These are phyloP conservation scores for Trochalopteron elliotii DNA, from an alignment of 2,113 vertebrate species.

Conservation along the genomic window DNA sequence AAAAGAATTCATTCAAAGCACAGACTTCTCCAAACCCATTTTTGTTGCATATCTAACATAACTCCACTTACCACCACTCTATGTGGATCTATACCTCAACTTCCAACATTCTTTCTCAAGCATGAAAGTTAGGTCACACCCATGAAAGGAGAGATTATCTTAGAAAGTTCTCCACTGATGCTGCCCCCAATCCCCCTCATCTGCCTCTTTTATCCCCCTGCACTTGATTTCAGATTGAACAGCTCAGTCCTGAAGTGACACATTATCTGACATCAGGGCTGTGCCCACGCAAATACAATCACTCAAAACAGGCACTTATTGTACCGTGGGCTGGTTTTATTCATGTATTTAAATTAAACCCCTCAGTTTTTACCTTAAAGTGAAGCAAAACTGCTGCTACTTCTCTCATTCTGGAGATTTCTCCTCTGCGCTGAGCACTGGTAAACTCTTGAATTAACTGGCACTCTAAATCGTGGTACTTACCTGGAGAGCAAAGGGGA, in stretches of 20 bases:
- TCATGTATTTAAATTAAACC: not conserved
- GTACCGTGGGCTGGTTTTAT: accelerated
- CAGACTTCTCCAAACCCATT: not conserved
- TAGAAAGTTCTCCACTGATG: not conserved
- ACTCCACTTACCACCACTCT: not conserved
- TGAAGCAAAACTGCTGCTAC: conserved; percentile 96
- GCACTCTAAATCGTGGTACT: conserved; percentile 98
- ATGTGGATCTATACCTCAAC: not conserved
- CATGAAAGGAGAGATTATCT: not conserved
- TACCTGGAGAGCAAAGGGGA: conserved; percentile 80
- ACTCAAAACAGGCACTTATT: not conserved
- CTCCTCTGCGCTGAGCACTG: conserved; percentile 89
- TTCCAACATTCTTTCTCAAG: not conserved
- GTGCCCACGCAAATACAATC: not conserved
- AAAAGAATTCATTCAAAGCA: accelerated
- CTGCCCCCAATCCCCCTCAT: not conserved
- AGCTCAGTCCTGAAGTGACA: not conserved
- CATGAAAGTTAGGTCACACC: not conserved
- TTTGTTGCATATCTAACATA: not conserved
- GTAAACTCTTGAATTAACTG: conserved; percentile 99
- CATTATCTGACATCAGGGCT: accelerated
- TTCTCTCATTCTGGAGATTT: conserved; percentile 97
- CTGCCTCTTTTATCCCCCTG: not conserved
- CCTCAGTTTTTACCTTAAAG: conserved; percentile 87
- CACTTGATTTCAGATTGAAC: not conserved